Base-by-base conservation (phyloP, 2,888 invertebrate species). In the Chydorus sphaericus region DNA sequence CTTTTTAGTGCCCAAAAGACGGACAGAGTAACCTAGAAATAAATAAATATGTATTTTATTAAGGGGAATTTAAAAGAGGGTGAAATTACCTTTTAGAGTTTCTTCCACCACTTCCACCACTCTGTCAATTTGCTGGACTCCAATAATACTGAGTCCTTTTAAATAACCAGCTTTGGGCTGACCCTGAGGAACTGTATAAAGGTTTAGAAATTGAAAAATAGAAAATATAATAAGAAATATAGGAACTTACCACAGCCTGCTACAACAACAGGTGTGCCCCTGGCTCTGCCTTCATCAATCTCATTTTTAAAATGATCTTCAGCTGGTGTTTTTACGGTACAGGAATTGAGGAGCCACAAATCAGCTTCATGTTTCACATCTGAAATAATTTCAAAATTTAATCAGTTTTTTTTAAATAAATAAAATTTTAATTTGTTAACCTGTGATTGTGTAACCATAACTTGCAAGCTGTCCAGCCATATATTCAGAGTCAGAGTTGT, bases 21-120 rank as follows among this genome's bases (percentile, higher is more conserved):
- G 76, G 1, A 90, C 86, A 20, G 82, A 81, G 67, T 85, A 80
- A 1, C 84, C 79, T 79, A 63, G 6, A 62, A 62, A 50, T 54
- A 52, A 57, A n/a, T n/a, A n/a, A n/a, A 52, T 18, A 10, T 57
- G 28, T 57, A 44, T 6, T 33, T 30, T 52, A 10, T 23, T 14
- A 31, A 23, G 11, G n/a, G 5, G 38, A 28, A n/a, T 54, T 30
- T 28, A 23, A 26, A 28, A 2, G 16, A 51, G n/a, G n/a, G n/a
- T n/a, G n/a, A 48, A n/a, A n/a, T 59, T 61, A 73, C 90, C 96
- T 77, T 94, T 94, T 0, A 98, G 70, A 0, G 96, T 93, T 71
- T 98, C 96, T 68, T 97, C 97, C 0, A 98, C 96, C 0, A 97
- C 91, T 72, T 97, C 94, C 0, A 96, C 88, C 1, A 98, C 89